A percentile compares a stretch with the other conserved stretches of the same genome.
Conservation (phyloP, 2,113 vertebrate species). For the Lycocorax pyrrhopterus region DNA sequence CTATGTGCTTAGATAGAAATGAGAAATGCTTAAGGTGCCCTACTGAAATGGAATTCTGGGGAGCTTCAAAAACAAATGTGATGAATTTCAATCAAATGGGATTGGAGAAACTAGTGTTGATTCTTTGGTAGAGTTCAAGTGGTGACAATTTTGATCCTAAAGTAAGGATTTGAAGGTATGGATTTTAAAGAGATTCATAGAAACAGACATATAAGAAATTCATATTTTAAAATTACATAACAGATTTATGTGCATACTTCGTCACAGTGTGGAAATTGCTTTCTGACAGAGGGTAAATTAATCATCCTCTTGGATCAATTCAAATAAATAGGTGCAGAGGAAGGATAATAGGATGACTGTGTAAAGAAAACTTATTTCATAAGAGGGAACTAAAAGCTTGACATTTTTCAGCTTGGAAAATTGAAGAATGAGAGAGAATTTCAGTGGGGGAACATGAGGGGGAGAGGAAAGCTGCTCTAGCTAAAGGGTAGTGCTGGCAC, state of each 20-base stretch:
- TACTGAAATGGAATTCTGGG: background rate
- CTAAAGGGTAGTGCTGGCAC: background rate
- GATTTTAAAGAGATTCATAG: background rate
- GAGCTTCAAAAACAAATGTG: accelerated
- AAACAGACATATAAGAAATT: background rate
- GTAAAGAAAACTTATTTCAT: background rate
- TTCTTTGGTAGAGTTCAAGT: background rate
- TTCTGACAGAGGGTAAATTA: background rate
- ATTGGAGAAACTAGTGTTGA: background rate
- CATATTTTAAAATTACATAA: background rate
- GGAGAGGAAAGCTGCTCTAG: constrained; percentile 11
- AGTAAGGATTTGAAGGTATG: background rate
- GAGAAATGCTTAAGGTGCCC: background rate
- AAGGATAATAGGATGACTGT: constrained; percentile 10
- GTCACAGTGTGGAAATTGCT: background rate
- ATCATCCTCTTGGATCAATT: constrained; percentile 14
- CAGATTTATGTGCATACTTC: background rate
- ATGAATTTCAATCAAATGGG: background rate
- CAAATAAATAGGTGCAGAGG: constrained; percentile 32
- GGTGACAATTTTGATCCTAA: background rate
- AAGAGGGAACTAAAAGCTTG: background rate
- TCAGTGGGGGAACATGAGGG: background rate
- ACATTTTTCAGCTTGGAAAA: background rate
- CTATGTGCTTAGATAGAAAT: background rate
- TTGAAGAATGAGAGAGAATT: background rate